Evolutionary conservation across 2,888 invertebrate species (phyloP), one percentile per base, ranked within the genome.

Genomic region (Sicus ferrugineus): DNA sequence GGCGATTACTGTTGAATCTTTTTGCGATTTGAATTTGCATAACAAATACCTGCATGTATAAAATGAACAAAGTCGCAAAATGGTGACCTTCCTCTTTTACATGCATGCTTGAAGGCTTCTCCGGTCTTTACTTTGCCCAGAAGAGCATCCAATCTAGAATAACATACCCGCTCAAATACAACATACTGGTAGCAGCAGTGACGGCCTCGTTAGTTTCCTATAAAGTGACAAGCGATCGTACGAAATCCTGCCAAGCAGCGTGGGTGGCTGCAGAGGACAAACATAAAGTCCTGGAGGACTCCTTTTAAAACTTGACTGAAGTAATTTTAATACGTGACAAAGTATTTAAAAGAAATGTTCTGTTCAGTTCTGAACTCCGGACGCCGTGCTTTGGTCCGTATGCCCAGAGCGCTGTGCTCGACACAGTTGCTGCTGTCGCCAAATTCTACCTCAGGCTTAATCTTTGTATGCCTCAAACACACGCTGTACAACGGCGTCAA

Each of bases 241-340:
- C 85, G 0, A 83, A 81, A 72, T 77, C 84, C n/a, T 87, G 87
- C 71, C 86, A 86, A 77, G 83, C 84, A 16, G 83, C 83, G 58
- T 87, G 87, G 87, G 83, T 87, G 84, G 85, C 86, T 38, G 81
- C 80, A 19, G 86, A 86, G 75, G 81, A 82, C 69, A 86, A 85
- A 71, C 82, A 84, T 71, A 83, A 86, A 2, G 81, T 84, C 67
- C 79, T 86, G 30, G 83, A 84, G 66, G 84, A 84, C 63, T 79
- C 80, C 23, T 81, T 77, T 76, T 80, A 78, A 70, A 34, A 7
- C 54, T 54, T 19, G 19, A 31, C 11, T 48, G 0, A 34, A n/a
- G 6, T 21, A 54, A 28, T 1, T 26, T 23, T 54, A 54, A 54
- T 9, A 26, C 28, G 28, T 16, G 30, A 42, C n/a, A n/a, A n/a